phyloP scores from a whole-genome alignment of 2,797 vertebrate genomes.

The Gymnopithys bicolor region DNA sequence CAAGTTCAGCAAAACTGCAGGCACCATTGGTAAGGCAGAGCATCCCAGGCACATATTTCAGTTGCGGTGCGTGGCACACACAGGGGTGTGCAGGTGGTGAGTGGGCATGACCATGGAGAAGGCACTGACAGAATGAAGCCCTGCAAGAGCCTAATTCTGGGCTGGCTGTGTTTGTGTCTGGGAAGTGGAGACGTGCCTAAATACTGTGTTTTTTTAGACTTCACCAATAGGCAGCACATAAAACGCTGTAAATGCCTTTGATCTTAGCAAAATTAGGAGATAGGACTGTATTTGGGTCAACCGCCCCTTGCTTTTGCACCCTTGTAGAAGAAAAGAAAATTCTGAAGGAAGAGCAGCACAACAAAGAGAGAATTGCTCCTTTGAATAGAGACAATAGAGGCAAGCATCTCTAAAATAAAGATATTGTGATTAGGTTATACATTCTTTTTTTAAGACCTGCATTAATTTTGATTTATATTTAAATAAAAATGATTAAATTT shows the following conservation, averaged over 20 bases:
- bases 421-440: conserved; percentile 77
- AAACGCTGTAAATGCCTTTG: conserved; percentile 41
- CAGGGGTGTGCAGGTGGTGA: not conserved
- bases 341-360: conserved; percentile 46
- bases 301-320: conserved; percentile 63
- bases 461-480: conserved; percentile 86
- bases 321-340: conserved; percentile 49
- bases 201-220: conserved; percentile 12
- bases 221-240: conserved; percentile 54
- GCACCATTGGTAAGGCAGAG: not conserved
- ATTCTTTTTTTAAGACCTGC: conserved; percentile 69
- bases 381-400: conserved; percentile 73
- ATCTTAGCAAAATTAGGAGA: conserved; percentile 71
- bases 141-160: not conserved
- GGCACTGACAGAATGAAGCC: fast-evolving
- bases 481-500: conserved; percentile 88
- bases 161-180: not conserved
- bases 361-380: conserved; percentile 63
- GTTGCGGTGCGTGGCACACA: fast-evolving
- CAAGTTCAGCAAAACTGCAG: not conserved
- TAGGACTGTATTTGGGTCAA: conserved; percentile 71
- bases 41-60: not conserved
- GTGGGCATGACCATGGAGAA: not conserved
- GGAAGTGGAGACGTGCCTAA: conserved; percentile 38
- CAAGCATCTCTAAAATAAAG: conserved; percentile 78